Evolutionary conservation across 2,797 vertebrate species (phyloP).

Genomic region (Syncerus caffer): DNA sequence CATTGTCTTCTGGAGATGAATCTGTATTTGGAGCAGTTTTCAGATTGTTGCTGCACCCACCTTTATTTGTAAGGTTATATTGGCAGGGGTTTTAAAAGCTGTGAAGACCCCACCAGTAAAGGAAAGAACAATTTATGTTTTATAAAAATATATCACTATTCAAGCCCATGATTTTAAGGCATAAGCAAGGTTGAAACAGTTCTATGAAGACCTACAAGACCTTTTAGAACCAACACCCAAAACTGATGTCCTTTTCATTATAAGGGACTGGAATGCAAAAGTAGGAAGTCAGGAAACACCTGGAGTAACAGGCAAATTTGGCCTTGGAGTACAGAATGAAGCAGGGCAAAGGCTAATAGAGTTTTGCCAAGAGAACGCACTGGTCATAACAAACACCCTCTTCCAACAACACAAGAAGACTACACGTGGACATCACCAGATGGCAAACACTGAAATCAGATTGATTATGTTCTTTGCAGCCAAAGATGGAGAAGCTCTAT

Average conservation of each 20-base stretch:
- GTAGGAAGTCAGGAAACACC: background rate
- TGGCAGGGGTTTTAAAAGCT: background rate
- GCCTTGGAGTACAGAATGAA: no score
- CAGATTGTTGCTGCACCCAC: background rate
- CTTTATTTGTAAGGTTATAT: background rate
- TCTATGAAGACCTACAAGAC: background rate
- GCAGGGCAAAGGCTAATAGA: no score
- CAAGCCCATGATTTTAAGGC: background rate
- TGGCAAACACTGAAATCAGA: no score
- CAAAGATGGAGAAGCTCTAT: no score
- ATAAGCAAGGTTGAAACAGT: background rate
- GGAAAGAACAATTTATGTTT: background rate
- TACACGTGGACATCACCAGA: no score
- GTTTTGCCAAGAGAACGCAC: no score
- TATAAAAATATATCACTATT: background rate
- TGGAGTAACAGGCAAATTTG: background rate
- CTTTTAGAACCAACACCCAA: background rate
- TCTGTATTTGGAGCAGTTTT: background rate
- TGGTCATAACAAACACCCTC: no score
- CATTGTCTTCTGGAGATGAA: background rate
- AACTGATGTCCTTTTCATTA: background rate
- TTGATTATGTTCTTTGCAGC: no score
- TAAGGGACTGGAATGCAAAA: background rate
- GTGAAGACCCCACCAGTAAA: background rate
- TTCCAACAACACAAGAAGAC: no score